Percentiles rank a stretch among this genome's conserved stretches.
phyloP scores from a whole-genome alignment of 2,888 invertebrate species.

The Chaetogeoica ovagalla region DNA sequence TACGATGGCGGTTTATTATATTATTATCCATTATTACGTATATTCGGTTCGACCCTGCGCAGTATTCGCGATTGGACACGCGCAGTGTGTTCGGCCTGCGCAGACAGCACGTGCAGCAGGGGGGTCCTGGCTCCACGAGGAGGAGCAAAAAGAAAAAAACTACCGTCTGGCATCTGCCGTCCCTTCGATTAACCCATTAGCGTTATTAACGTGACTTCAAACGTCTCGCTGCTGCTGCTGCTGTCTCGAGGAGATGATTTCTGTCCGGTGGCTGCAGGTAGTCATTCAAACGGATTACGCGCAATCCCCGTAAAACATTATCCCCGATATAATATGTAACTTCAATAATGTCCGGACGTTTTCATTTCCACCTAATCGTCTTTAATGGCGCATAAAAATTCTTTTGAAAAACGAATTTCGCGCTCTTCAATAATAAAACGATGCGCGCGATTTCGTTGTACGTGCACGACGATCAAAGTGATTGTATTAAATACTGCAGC shows the following conservation, averaged over 20 bases:
- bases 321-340: too few species aligned
- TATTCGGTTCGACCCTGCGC: neutral
- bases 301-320: neutral
- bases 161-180: constrained; percentile 39
- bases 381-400: too few species aligned
- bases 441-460: too few species aligned
- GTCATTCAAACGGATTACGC: neutral
- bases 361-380: too few species aligned
- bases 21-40: neutral
- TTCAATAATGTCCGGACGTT: neutral
- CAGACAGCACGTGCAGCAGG: constrained; percentile 1
- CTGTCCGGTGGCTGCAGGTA: neutral
- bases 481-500: too few species aligned
- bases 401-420: too few species aligned
- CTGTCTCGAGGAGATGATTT: neutral
- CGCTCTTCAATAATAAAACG: too few species aligned
- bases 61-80: constrained; percentile 20
- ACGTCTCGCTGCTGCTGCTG: constrained; percentile 29
- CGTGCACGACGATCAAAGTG: too few species aligned
- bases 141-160: neutral
- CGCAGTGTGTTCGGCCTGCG: neutral
- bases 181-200: constrained; percentile 51
- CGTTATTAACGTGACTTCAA: constrained; percentile 23
- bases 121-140: neutral
- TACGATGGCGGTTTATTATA: neutral